A percentile compares a stretch with the other conserved stretches of the same genome.
Conservation (phyloP, 2,888 invertebrate genomes). For the Pomacea canaliculata region DNA sequence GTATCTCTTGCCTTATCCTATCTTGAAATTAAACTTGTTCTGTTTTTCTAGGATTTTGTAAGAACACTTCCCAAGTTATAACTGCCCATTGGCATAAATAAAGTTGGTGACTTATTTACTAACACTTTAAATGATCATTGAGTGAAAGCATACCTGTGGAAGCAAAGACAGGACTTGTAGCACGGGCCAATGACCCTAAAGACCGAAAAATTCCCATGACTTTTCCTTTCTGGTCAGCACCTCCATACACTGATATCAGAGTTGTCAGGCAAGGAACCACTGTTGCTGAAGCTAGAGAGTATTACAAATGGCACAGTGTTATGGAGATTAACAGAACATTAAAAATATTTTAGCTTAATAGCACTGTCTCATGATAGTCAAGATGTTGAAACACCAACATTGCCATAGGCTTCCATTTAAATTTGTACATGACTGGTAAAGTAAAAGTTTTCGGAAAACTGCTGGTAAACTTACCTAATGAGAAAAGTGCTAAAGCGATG, state of each 20-base stretch:
- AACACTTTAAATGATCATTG: too few species aligned
- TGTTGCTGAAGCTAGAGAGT: constrained; percentile 75
- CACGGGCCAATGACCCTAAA: constrained; percentile 92
- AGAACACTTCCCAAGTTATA: too few species aligned
- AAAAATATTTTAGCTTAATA: too few species aligned
- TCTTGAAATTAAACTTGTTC: too few species aligned
- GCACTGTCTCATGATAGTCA: too few species aligned
- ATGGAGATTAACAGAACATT: neutral
- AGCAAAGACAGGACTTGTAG: constrained; percentile 89
- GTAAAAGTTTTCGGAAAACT: too few species aligned
- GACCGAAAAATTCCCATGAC: constrained; percentile 95
- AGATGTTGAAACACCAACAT: neutral
- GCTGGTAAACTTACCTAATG: constrained; percentile 80
- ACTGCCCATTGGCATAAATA: too few species aligned
- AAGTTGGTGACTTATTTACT: too few species aligned
- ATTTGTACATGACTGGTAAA: too few species aligned
- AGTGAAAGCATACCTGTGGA: constrained; percentile 77
- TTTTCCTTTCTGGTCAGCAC: constrained; percentile 85
- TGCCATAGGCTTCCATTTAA: neutral
- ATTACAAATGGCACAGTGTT: neutral
- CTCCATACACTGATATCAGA: constrained; percentile 86
- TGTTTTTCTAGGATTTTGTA: too few species aligned
- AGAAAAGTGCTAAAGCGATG: constrained; percentile 86
- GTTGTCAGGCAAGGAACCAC: constrained; percentile 96
- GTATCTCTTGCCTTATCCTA: too few species aligned